Evolutionary conservation across 2,113 vertebrate genomes (phyloP).

Genomic region (Anolis carolinensis): DNA sequence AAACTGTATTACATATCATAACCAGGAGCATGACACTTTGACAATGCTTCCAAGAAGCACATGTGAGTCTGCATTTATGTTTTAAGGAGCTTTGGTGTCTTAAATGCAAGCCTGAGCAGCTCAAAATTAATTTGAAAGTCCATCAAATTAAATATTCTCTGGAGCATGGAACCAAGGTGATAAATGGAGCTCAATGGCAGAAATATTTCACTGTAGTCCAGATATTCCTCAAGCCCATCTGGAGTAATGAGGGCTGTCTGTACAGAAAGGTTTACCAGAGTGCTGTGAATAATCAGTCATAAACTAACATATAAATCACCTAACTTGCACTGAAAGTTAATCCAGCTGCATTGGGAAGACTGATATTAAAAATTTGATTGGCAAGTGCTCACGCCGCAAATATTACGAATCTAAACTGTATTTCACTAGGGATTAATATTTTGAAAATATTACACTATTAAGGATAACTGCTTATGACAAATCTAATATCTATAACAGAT

Average conservation of each 20-base stretch:
- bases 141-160: slow-evolving; percentile 11
- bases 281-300: background rate
- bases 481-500: slow-evolving; percentile 13
- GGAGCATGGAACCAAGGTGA: background rate
- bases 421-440: slow-evolving; percentile 36
- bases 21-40: background rate
- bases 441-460: slow-evolving; percentile 19
- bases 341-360: background rate
- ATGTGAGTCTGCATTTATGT: background rate
- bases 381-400: slow-evolving; percentile 6
- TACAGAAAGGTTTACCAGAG: slow-evolving; percentile 2
- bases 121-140: background rate
- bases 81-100: background rate
- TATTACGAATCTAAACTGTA: slow-evolving; percentile 22
- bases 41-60: background rate
- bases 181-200: background rate
- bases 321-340: background rate
- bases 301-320: slow-evolving; percentile 15
- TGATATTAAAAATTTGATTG: slow-evolving; percentile 21
- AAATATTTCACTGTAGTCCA: background rate
- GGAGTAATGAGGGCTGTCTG: background rate
- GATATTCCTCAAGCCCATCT: slow-evolving; percentile 22
- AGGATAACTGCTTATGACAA: slow-evolving; percentile 43
- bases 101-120: background rate
- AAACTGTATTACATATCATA: too few relatives aligned